phyloP scores from a whole-genome alignment of 2,797 vertebrate species.

The Falco rusticolus region DNA sequence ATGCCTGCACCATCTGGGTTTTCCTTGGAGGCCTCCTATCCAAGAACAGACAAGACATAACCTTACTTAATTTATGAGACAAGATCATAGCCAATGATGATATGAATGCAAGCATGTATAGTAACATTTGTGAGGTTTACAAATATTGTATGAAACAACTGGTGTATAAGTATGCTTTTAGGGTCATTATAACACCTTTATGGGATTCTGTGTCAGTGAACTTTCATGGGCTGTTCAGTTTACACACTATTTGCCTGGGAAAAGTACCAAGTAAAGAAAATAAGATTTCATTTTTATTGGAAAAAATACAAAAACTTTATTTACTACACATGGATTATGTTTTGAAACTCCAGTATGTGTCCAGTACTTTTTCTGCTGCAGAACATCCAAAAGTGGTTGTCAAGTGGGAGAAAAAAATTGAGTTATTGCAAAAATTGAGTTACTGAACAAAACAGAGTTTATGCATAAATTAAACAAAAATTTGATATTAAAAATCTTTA shows the following conservation, averaged over 20 bases:
- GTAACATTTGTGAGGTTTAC: constrained; percentile 17
- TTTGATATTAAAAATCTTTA: not conserved
- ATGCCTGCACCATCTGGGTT: constrained; percentile 71
- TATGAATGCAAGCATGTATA: not conserved
- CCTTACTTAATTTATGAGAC: constrained; percentile 69
- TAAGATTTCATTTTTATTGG: not conserved
- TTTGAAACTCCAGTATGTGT: not conserved
- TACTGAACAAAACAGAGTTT: not conserved
- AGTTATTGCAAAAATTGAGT: not conserved
- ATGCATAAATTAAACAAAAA: not conserved
- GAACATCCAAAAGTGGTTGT: not conserved
- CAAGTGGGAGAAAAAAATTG: not conserved
- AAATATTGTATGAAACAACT: not conserved
- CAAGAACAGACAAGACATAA: constrained; percentile 65
- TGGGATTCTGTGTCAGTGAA: not conserved
- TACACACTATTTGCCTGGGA: not conserved
- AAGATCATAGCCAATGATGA: constrained; percentile 53
- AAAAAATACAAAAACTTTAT: not conserved
- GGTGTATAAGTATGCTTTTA: not conserved
- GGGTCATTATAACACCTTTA: not conserved
- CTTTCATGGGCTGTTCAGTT: not conserved
- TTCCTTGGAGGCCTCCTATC: constrained; percentile 61
- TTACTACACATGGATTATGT: not conserved
- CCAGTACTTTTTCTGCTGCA: not conserved
- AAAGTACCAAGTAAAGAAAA: constrained; percentile 15